A percentile compares a stretch with the other conserved stretches of the same genome.
phyloP scores from a whole-genome alignment of 2,888 invertebrate species.

The Aradus depressus region DNA sequence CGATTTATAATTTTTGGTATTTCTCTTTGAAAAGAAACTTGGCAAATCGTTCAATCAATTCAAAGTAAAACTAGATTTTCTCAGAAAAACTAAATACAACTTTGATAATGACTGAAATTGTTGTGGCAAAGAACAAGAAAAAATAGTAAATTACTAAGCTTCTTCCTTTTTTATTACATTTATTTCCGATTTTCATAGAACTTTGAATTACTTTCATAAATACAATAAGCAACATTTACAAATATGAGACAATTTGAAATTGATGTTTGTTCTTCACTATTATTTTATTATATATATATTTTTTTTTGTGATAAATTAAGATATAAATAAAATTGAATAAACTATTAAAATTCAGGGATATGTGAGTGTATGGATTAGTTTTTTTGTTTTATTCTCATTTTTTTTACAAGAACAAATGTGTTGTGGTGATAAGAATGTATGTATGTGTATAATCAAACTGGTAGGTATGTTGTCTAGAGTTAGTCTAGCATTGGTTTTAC shows the following conservation, averaged over 20 bases:
- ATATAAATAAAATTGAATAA: neutral
- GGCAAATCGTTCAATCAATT: too few species aligned
- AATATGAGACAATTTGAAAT: neutral
- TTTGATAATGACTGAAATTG: too few species aligned
- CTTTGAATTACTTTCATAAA: neutral
- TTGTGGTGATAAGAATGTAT: too few species aligned
- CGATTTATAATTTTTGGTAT: too few species aligned
- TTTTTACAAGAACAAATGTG: neutral
- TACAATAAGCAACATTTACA: neutral
- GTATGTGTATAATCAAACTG: conserved; percentile 16
- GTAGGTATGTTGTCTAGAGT: conserved; percentile 7
- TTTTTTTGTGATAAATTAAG: conserved; percentile 16
- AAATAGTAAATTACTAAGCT: too few species aligned
- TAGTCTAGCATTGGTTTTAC: neutral
- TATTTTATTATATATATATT: neutral
- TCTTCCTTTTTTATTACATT: too few species aligned
- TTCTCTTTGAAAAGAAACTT: too few species aligned
- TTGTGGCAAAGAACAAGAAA: too few species aligned
- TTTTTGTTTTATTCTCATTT: neutral
- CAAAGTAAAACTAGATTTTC: too few species aligned
- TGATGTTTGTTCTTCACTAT: neutral
- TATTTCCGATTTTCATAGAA: too few species aligned
- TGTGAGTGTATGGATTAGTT: conserved; percentile 18
- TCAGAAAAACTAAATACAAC: too few species aligned
- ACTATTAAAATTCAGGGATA: conserved; percentile 3